Evolutionary conservation across 1,140 invertebrate species (phyloP).

Genomic region (Eciton burchellii): DNA sequence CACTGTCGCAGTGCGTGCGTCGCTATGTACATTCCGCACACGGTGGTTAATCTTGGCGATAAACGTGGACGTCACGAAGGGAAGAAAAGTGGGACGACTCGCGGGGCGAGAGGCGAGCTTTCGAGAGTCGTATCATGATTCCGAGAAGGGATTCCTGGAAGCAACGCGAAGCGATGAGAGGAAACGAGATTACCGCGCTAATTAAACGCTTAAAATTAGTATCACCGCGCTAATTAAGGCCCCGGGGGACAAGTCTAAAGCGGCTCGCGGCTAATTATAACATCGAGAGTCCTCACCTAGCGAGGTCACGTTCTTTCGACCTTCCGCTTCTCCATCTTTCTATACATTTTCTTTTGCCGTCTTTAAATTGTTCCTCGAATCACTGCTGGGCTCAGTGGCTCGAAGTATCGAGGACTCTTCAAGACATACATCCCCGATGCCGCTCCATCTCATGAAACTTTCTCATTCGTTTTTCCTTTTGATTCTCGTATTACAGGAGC

Average conservation of each 20-base stretch:
- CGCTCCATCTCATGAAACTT: neutral
- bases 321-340: neutral
- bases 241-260: slow-evolving; percentile 13
- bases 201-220: slow-evolving; percentile 50
- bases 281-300: neutral
- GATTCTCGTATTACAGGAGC: neutral
- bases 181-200: neutral
- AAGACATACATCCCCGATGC: neutral
- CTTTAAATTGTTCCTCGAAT: neutral
- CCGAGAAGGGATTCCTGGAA: slow-evolving; percentile 10
- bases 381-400: neutral
- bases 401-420: neutral
- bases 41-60: slow-evolving; percentile 46
- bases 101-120: neutral
- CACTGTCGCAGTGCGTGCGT: neutral
- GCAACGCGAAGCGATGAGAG: neutral
- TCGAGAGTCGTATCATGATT: neutral
- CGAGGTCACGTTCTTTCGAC: neutral
- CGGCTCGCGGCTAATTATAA: slow-evolving; percentile 44
- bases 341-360: neutral
- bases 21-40: slow-evolving; percentile 10
- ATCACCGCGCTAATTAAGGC: slow-evolving; percentile 32
- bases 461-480: slow-evolving; percentile 46
- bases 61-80: neutral
- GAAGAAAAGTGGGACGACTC: neutral